phyloP scores from a whole-genome alignment of 1,140 invertebrate genomes.

The Halesus radiatus region DNA sequence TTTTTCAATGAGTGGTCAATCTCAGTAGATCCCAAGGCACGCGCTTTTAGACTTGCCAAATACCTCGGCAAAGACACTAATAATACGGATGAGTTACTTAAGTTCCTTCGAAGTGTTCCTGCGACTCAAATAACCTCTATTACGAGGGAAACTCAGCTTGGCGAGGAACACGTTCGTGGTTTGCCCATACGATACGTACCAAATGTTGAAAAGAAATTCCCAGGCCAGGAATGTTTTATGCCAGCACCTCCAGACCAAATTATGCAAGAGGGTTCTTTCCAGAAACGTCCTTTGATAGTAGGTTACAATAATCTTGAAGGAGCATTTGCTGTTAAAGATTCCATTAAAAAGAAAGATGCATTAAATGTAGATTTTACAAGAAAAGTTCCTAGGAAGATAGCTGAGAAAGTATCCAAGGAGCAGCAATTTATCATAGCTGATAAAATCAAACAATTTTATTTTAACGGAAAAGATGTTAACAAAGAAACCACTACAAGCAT shows the following conservation, averaged over 20 bases:
- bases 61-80: conserved; percentile 65
- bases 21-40: conserved; percentile 59
- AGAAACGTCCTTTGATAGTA: conserved; percentile 73
- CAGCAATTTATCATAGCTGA: conserved; percentile 62
- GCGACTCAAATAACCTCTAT: conserved; percentile 62
- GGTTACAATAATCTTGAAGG: conserved; percentile 75
- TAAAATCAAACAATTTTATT: conserved; percentile 68
- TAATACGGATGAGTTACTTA: conserved; percentile 63
- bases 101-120: conserved; percentile 66
- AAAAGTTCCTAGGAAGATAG: conserved; percentile 63
- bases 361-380: conserved; percentile 61
- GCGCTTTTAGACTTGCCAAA: conserved; percentile 64
- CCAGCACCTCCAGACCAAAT: conserved; percentile 62
- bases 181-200: conserved; percentile 66
- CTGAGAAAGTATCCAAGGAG: conserved; percentile 55
- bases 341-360: conserved; percentile 60
- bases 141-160: conserved; percentile 59
- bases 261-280: conserved; percentile 61
- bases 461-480: conserved; percentile 62
- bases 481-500: conserved; percentile 60
- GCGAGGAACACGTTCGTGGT: conserved; percentile 62
- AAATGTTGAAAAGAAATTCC: conserved; percentile 66
- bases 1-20: conserved; percentile 62
- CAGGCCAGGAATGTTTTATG: conserved; percentile 62
- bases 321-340: conserved; percentile 62